These are phyloP conservation scores for Papilio gigon DNA, from an alignment of 2,888 invertebrate species.

Conservation along the genomic window DNA sequence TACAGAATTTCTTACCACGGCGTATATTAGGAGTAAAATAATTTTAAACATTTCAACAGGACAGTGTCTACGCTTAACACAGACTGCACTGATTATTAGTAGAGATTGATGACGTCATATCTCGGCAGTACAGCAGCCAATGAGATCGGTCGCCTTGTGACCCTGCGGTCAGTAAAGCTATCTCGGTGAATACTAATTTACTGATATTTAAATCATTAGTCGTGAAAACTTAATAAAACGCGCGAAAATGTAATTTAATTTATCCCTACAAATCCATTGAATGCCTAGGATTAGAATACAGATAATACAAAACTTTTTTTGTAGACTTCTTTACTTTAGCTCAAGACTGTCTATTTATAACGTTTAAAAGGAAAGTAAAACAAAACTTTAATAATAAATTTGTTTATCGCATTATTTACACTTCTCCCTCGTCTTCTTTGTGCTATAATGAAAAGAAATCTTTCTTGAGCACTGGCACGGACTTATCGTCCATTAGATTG, in stretches of 20 bases:
- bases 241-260: no score
- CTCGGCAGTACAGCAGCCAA: neutral
- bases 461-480: constrained; percentile 59
- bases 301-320: no score
- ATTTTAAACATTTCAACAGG: constrained; percentile 15
- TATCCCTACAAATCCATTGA: no score
- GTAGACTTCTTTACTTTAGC: no score
- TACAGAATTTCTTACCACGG: constrained; percentile 3
- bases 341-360: no score
- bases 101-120: constrained; percentile 4
- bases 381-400: constrained; percentile 11
- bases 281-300: no score
- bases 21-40: neutral
- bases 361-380: constrained; percentile 8
- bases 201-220: no score
- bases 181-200: neutral
- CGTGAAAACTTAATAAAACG: no score
- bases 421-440: constrained; percentile 47
- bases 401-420: constrained; percentile 40
- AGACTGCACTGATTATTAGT: neutral
- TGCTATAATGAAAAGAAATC: constrained; percentile 65
- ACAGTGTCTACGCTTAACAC: neutral
- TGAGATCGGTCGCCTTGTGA: neutral
- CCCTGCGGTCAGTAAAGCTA: neutral
- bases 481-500: constrained; percentile 57